These are phyloP conservation scores for Ips nitidus DNA, from an alignment of 1,140 invertebrate species.

Conservation along the genomic window DNA sequence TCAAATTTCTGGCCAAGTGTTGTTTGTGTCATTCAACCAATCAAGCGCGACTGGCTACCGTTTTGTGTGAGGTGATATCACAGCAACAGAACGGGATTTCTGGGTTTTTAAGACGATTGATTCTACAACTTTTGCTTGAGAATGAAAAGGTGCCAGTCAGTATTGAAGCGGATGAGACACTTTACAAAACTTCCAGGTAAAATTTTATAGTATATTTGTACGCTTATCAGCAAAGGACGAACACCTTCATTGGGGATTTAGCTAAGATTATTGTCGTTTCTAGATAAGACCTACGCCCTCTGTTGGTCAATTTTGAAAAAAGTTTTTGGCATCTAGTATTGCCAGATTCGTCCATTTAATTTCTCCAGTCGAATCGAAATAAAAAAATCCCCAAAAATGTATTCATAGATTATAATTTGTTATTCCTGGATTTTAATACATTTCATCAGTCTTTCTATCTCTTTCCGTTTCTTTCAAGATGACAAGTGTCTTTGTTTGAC, in stretches of 20 bases:
- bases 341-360: too few relatives aligned
- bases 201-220: neutral
- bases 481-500: too few relatives aligned
- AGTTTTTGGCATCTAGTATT: too few relatives aligned
- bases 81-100: slow-evolving; percentile 73
- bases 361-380: too few relatives aligned
- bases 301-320: neutral
- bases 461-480: too few relatives aligned
- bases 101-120: slow-evolving; percentile 82
- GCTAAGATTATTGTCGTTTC: too few relatives aligned
- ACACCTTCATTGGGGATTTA: too few relatives aligned
- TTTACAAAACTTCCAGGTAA: slow-evolving; percentile 45
- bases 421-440: too few relatives aligned
- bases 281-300: neutral
- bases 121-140: slow-evolving; percentile 82
- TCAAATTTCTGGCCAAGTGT: slow-evolving; percentile 74
- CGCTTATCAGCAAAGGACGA: too few relatives aligned
- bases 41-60: slow-evolving; percentile 78
- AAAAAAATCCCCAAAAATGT: too few relatives aligned
- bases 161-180: slow-evolving; percentile 50
- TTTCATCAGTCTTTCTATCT: too few relatives aligned
- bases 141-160: slow-evolving; percentile 77
- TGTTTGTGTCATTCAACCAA: slow-evolving; percentile 83
- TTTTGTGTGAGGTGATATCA: slow-evolving; percentile 71
- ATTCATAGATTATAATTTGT: too few relatives aligned